Evolutionary conservation across 2,797 vertebrate species (phyloP).

Genomic region (Lacerta agilis): DNA sequence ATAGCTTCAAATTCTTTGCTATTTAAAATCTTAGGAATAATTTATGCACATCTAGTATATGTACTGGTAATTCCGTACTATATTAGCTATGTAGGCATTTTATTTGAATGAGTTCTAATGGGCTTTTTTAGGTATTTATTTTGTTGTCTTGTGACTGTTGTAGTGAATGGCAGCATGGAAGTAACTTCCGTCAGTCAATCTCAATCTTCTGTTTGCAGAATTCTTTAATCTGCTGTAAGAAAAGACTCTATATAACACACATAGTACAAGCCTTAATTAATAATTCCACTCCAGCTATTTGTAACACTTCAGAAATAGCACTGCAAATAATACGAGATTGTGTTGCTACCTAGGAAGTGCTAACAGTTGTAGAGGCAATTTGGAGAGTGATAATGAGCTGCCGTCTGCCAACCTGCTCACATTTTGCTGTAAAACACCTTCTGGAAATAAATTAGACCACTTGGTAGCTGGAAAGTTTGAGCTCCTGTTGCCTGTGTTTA

Average conservation of each 20-base stretch:
- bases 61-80: neutral
- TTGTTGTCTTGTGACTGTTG: too few species aligned
- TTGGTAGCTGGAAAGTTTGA: neutral
- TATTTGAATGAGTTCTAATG: too few species aligned
- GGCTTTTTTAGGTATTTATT: too few species aligned
- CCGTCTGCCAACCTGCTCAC: neutral
- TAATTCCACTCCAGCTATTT: slow-evolving; percentile 10
- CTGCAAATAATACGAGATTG: slow-evolving; percentile 7
- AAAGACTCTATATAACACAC: neutral
- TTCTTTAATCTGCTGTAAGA: neutral
- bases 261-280: neutral
- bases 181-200: too few species aligned
- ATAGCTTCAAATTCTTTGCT: slow-evolving; percentile 27
- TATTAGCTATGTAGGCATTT: neutral
- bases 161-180: too few species aligned
- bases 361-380: slow-evolving; percentile 6
- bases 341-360: neutral
- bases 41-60: neutral
- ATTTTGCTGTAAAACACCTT: slow-evolving; percentile 5
- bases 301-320: neutral
- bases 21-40: slow-evolving; percentile 26
- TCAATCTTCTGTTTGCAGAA: slow-evolving; percentile 15
- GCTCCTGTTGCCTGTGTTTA: neutral
- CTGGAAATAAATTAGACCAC: neutral
- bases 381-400: slow-evolving; percentile 1